These are phyloP conservation scores for Ranitomeya variabilis DNA, from an alignment of 2,113 vertebrate genomes.

Conservation along the genomic window DNA sequence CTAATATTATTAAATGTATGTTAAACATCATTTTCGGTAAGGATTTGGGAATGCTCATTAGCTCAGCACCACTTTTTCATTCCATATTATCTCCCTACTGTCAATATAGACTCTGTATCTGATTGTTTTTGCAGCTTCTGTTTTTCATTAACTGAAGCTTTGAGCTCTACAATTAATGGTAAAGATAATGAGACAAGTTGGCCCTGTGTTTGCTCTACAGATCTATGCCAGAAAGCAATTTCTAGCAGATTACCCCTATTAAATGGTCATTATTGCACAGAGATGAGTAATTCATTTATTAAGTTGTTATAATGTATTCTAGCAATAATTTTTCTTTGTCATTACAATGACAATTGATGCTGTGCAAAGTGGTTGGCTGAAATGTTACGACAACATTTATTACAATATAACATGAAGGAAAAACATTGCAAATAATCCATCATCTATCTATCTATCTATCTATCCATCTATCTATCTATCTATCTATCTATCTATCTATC, in stretches of 20 bases:
- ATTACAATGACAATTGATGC: slow-evolving; percentile 13
- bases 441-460: neutral
- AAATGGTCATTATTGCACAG: slow-evolving; percentile 50
- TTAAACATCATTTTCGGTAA: neutral
- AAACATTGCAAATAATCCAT: neutral
- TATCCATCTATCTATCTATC: neutral
- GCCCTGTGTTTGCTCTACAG: slow-evolving; percentile 35
- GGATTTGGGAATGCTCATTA: neutral
- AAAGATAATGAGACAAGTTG: slow-evolving; percentile 53
- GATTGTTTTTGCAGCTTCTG: slow-evolving; percentile 35
- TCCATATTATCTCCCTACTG: neutral
- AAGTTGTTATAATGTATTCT: slow-evolving; percentile 28
- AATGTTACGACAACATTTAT: neutral
- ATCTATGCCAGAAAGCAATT: slow-evolving; percentile 53
- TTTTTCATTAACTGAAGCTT: slow-evolving; percentile 51
- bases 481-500: neutral
- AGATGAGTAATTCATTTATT: slow-evolving; percentile 50
- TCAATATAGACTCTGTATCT: slow-evolving; percentile 37
- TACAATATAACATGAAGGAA: neutral
- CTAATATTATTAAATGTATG: neutral
- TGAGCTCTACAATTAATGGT: slow-evolving; percentile 51
- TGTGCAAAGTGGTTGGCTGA: neutral
- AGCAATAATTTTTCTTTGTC: slow-evolving; percentile 32
- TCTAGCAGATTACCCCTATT: slow-evolving; percentile 54
- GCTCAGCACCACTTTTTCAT: neutral